These are phyloP conservation scores for Halichoeres trimaculatus DNA, from an alignment of 2,113 vertebrate genomes.

Conservation along the genomic window DNA sequence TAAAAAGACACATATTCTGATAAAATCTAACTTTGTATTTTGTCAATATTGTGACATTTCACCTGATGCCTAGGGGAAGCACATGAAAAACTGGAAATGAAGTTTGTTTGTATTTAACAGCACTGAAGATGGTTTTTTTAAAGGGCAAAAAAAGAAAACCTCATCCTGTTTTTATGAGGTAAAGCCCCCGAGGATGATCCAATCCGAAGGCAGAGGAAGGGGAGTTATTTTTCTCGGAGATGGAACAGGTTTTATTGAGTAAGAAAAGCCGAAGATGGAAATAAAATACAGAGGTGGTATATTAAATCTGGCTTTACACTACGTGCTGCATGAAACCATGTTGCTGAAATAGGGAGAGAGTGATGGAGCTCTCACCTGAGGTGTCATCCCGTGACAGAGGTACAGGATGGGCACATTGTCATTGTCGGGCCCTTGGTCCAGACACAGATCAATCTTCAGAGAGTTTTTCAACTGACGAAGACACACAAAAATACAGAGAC, in stretches of 20 bases:
- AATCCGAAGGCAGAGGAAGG: conserved; percentile 13
- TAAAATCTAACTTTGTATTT: conserved; percentile 6
- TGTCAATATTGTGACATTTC: conserved; percentile 15
- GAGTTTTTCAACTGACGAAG: conserved; percentile 92
- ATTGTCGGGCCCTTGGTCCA: conserved; percentile 96
- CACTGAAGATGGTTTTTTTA: conserved; percentile 2
- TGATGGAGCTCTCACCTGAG: conserved; percentile 88
- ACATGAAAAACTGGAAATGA: conserved; percentile 12
- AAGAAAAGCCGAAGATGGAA: conserved; percentile 17
- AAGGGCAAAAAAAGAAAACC: conserved; percentile 24
- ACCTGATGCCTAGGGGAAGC: background rate
- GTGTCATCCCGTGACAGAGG: conserved; percentile 97
- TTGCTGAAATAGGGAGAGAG: background rate
- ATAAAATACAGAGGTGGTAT: conserved; percentile 34
- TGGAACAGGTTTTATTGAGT: conserved; percentile 21
- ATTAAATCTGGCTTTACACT: conserved; percentile 31
- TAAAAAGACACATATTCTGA: conserved; percentile 11
- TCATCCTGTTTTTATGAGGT: conserved; percentile 19
- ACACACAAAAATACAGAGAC: conserved; percentile 25
- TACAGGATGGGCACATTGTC: conserved; percentile 98
- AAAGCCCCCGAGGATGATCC: conserved; percentile 21
- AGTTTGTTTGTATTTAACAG: conserved; percentile 39
- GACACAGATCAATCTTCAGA: conserved; percentile 94
- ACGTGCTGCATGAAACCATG: conserved; percentile 3
- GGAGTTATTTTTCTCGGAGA: conserved; percentile 15